phyloP scores from a whole-genome alignment of 2,113 vertebrate species.

The Phaetusa simplex region DNA sequence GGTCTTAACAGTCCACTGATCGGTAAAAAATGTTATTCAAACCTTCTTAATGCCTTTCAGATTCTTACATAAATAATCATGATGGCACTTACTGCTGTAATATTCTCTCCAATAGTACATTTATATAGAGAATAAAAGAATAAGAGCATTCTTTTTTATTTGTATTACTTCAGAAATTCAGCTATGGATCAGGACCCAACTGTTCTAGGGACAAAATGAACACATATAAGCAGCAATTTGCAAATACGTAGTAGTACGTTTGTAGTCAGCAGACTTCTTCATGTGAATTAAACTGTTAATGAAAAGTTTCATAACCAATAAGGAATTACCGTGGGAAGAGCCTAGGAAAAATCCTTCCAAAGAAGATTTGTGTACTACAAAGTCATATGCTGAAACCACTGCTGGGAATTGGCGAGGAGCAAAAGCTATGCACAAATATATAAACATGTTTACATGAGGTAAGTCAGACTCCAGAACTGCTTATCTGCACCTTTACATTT shows the following conservation, averaged over 20 bases:
- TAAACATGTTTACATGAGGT: background rate
- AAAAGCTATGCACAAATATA: background rate
- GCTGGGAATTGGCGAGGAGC: background rate
- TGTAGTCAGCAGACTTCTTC: background rate
- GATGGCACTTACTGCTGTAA: background rate
- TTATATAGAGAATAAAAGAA: background rate
- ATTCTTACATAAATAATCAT: background rate
- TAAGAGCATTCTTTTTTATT: background rate
- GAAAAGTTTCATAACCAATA: background rate
- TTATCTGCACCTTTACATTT: background rate
- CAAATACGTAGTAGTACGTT: background rate
- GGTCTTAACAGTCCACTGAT: background rate
- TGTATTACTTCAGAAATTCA: background rate
- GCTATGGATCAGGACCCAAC: background rate
- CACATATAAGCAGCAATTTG: background rate
- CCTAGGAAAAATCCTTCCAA: background rate
- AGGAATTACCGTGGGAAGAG: background rate
- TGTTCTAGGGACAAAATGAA: background rate
- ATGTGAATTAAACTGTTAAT: background rate
- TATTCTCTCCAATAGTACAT: background rate
- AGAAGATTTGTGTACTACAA: background rate
- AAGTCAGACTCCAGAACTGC: background rate
- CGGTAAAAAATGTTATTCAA: background rate
- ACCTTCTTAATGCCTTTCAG: background rate
- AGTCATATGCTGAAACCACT: background rate